phyloP scores from a whole-genome alignment of 1,140 invertebrate genomes.

The Drosophila malerkotliana region DNA sequence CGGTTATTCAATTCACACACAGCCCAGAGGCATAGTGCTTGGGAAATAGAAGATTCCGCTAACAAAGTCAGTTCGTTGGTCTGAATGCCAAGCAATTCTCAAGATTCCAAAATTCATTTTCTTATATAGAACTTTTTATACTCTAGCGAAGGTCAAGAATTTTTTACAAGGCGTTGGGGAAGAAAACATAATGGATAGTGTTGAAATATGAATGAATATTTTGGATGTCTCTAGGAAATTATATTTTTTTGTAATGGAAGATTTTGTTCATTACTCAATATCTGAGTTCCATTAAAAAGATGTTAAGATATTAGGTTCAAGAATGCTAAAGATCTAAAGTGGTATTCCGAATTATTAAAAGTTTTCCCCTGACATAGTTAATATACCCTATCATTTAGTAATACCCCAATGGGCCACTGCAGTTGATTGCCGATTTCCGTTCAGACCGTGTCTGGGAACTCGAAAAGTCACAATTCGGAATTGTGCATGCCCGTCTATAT shows the following conservation, averaged over 20 bases:
- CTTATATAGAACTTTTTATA: conserved; percentile 24
- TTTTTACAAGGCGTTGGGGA: not conserved
- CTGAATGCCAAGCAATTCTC: conserved; percentile 45
- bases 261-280: not conserved
- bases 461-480: conserved; percentile 10
- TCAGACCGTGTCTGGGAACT: conserved; percentile 10
- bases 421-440: conserved; percentile 52
- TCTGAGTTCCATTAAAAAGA: not conserved
- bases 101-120: conserved; percentile 27
- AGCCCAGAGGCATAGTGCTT: conserved; percentile 34
- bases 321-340: no score
- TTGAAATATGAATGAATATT: conserved; percentile 10
- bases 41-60: conserved; percentile 42
- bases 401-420: conserved; percentile 34
- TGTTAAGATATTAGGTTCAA: not conserved
- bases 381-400: conserved; percentile 10
- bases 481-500: conserved; percentile 24
- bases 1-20: conserved; percentile 62
- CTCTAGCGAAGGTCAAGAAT: conserved; percentile 37
- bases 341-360: not conserved
- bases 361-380: conserved; percentile 5
- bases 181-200: not conserved
- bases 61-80: conserved; percentile 2
- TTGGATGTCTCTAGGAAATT: not conserved
- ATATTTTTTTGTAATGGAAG: not conserved